Evolutionary conservation across 2,113 vertebrate genomes (phyloP), one percentile per base, ranked within the genome.

Genomic region (Melospiza georgiana): DNA sequence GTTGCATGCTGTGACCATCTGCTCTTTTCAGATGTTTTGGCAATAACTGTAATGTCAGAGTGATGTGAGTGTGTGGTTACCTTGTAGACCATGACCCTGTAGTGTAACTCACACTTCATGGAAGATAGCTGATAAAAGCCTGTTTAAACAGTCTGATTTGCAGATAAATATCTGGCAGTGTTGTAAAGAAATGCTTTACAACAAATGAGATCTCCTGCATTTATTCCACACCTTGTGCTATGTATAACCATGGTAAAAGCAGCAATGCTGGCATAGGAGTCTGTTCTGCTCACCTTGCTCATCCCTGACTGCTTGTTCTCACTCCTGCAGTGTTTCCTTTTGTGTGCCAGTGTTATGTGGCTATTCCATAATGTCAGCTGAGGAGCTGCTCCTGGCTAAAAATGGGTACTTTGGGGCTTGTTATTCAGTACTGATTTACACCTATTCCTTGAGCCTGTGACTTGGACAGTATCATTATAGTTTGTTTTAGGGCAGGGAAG

Each of bases 71-170:
- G 15, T 4, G 1, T 82, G 58, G 44, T 66, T 95, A 79, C 48
- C 30, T 87, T 61, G 33, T 63, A 77, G 65, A 74, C 31, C 43
- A 10, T 62, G 63, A 63, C 48, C 48, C 52, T 27, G 9, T 27
- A 39, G 25, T 3, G 2, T 82, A 81, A 59, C 43, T 86, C 18
- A 8, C 4, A 3, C 12, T 79, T 30, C 0, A 0, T 20, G 33
- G 35, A 46, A 84, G 61, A 15, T 18, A 68, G 52, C 15, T 76
- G 27, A 20, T 76, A 68, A 65, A 72, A 72, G 11, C 16, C 14
- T 68, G 5, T 91, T 81, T 82, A 44, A 31, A 24, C 10, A 52
- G 25, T 28, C 24, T 57, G 35, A 35, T 82, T 35, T 89, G 66
- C 41, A 71, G 81, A 55, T 59, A 55, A 89, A 72, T 21, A 23